Base-by-base conservation (phyloP, 2,888 invertebrate genomes). In the Bruchidius siliquastri region DNA sequence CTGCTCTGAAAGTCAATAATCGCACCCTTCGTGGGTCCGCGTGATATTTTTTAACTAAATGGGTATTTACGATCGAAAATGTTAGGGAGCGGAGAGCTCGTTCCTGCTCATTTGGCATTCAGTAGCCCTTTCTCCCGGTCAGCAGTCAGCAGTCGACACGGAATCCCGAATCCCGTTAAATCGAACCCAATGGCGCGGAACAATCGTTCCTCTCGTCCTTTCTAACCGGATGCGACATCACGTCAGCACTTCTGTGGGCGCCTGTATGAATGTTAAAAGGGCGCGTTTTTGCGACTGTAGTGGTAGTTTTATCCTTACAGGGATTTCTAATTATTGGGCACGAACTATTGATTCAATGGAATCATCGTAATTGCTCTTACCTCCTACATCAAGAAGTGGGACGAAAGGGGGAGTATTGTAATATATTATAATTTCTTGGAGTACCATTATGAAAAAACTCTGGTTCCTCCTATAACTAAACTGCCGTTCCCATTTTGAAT, bases 181-280 rank as follows among this genome's bases (percentile, higher is more conserved):
- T 74, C 76, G 74, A 69, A 71, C 49, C 74, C 74, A 74, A 76
- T 76, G 76, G 72, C 72, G 72, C 73, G 76, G 76, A 76, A 76
- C 74, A 72, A 72, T 76, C 76, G 67, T 71, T 13, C 1, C 49
- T 49, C 49, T 13, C 49, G 49, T 49, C 49, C 49, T 49, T 49
- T 49, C 18, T 69, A 72, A 74, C 73, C 73, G 76, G 74, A 76
- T 73, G 71, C 73, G 71, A 68, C 67, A 72, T 30, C 71, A 71
- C 22, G 73, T 76, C 76, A 74, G 76, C 76, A 71, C 74, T 74
- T 76, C 74, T 72, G 3, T 10, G 21, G 18, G 49, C 8, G 49
- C 1, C 49, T 49, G 49, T 49, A 1, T 49, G 49, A 49, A 49
- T 49, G 49, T 13, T 49, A 49, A 49, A 13, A 49, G 49, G 49